These are phyloP conservation scores for Sarcoramphus papa DNA, from an alignment of 2,797 vertebrate species.

Conservation along the genomic window DNA sequence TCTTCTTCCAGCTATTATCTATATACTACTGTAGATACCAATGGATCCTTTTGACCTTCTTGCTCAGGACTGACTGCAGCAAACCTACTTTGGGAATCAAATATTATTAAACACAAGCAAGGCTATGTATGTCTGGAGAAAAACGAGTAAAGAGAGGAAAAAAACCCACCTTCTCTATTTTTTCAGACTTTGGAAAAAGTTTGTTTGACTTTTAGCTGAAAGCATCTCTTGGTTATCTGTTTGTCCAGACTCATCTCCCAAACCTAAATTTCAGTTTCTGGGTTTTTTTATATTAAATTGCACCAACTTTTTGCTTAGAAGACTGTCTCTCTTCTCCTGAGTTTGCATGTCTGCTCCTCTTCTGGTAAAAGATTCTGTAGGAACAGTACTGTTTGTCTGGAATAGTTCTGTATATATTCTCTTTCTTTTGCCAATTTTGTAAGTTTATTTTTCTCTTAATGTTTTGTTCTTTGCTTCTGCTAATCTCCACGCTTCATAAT, in stretches of 20 bases:
- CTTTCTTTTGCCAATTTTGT: background rate
- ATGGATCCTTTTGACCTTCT: background rate
- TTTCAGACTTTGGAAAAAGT: background rate
- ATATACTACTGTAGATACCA: background rate
- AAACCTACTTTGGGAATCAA: background rate
- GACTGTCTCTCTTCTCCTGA: background rate
- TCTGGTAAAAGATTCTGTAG: background rate
- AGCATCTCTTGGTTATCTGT: background rate
- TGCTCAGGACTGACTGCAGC: background rate
- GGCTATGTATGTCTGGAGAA: background rate
- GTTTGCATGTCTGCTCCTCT: background rate
- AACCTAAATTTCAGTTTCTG: background rate
- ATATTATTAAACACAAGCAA: background rate
- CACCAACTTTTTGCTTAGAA: background rate
- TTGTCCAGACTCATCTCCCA: background rate
- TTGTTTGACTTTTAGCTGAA: background rate
- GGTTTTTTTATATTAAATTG: background rate
- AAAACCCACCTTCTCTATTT: background rate
- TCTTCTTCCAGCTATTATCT: background rate
- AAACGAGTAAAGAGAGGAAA: background rate
- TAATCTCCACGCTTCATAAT: background rate
- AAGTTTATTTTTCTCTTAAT: background rate
- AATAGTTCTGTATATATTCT: background rate
- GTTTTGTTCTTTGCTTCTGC: background rate
- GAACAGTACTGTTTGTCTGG: background rate